These are phyloP conservation scores for Drosophila engyochracea DNA, from an alignment of 2,888 invertebrate genomes.

Conservation along the genomic window DNA sequence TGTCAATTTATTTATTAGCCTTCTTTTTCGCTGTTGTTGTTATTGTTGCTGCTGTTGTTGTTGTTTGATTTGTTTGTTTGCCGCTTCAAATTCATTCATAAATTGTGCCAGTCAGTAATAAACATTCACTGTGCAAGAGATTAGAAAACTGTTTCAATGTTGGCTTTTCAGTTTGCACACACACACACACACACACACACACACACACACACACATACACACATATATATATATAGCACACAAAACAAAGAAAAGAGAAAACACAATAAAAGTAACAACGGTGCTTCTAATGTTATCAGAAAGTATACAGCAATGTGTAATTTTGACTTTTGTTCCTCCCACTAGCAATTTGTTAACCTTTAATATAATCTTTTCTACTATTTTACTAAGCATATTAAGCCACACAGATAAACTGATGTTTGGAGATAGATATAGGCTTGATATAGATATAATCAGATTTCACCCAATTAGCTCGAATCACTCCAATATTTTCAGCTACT, in stretches of 20 bases:
- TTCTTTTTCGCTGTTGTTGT: background rate
- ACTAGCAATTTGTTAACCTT: background rate
- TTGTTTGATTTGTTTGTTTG: conserved; percentile 36
- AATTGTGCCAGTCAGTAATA: conserved; percentile 55
- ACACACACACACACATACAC: too few relatives aligned
- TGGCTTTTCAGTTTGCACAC: conserved; percentile 17
- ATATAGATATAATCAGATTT: background rate
- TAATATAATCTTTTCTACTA: background rate
- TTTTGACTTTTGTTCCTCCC: background rate
- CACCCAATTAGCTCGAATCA: background rate
- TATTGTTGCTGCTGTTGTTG: background rate
- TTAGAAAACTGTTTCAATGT: conserved; percentile 49
- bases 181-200: background rate
- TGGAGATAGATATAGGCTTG: background rate
- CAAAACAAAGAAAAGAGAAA: conserved; percentile 8
- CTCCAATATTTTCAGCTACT: background rate
- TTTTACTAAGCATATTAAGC: background rate
- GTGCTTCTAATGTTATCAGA: background rate
- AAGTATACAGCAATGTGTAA: conserved; percentile 1
- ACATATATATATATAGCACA: too few relatives aligned
- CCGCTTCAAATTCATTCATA: conserved; percentile 69
- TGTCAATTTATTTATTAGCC: conserved; percentile 22
- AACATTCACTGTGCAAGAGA: conserved; percentile 61
- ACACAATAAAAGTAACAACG: conserved; percentile 5
- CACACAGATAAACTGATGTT: background rate